phyloP scores from a whole-genome alignment of 2,797 vertebrate species.

The Aulostomus chinensis region DNA sequence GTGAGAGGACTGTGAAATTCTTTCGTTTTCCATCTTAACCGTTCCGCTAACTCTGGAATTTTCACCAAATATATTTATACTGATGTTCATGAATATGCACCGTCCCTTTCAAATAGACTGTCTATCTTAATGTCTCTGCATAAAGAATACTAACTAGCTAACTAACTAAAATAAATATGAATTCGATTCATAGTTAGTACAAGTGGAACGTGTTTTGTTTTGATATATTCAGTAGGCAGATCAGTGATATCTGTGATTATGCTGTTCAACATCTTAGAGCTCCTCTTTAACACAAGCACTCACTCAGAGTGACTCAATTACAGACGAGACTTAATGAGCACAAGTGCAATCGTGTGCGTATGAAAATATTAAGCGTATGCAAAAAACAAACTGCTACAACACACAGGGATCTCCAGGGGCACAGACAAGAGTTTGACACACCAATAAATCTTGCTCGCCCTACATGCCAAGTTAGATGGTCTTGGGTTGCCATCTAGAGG shows the following conservation, averaged over 20 bases:
- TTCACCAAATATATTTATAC: no score
- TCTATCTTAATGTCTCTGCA: no score
- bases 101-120: no score
- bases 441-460: slow-evolving; percentile 43
- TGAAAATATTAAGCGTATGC: slow-evolving; percentile 8
- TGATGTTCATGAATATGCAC: no score
- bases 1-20: no score
- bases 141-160: no score
- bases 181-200: no score
- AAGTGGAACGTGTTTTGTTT: no score
- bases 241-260: slow-evolving; percentile 31
- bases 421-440: slow-evolving; percentile 38
- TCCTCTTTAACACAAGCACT: slow-evolving; percentile 43
- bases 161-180: no score
- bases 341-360: slow-evolving; percentile 1
- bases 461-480: background rate
- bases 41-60: no score
- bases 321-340: slow-evolving; percentile 52
- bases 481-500: slow-evolving; percentile 47
- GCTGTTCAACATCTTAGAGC: slow-evolving; percentile 31
- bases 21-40: no score
- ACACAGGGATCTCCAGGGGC: slow-evolving; percentile 12
- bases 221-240: no score
- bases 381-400: slow-evolving; percentile 1
- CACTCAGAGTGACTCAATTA: slow-evolving; percentile 64